These are phyloP conservation scores for Eciton burchellii DNA, from an alignment of 1,140 invertebrate species.

Conservation along the genomic window DNA sequence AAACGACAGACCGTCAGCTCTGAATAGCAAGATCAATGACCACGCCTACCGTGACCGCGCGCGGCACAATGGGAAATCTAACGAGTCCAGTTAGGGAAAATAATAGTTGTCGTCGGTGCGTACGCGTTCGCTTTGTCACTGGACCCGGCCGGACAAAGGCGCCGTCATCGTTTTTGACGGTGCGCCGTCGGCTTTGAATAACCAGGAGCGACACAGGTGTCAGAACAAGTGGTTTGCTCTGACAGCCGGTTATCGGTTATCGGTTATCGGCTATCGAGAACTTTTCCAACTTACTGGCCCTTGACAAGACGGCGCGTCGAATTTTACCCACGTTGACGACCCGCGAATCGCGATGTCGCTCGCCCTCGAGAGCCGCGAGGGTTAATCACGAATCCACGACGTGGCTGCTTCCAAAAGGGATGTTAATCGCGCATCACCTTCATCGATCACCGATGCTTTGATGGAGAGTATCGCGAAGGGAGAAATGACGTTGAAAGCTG, in stretches of 20 bases:
- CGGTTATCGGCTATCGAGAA: constrained; percentile 81
- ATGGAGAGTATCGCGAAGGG: neutral
- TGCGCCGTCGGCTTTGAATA: constrained; percentile 78
- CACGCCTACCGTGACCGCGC: constrained; percentile 41
- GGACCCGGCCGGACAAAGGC: constrained; percentile 78
- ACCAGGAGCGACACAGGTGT: constrained; percentile 75
- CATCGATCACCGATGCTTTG: constrained; percentile 16
- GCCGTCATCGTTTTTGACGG: constrained; percentile 80
- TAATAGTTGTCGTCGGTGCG: constrained; percentile 77
- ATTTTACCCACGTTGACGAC: constrained; percentile 64
- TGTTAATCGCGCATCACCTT: constrained; percentile 40
- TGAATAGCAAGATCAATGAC: constrained; percentile 60
- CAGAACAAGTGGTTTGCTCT: constrained; percentile 79
- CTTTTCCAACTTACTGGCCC: constrained; percentile 78
- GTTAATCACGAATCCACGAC: constrained; percentile 24
- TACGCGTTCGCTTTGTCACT: constrained; percentile 70
- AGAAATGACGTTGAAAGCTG: neutral
- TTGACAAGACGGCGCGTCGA: constrained; percentile 69
- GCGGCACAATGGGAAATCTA: constrained; percentile 56
- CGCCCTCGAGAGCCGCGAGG: constrained; percentile 12
- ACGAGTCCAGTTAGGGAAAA: constrained; percentile 68
- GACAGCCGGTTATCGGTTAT: constrained; percentile 81
- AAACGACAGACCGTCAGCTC: constrained; percentile 40
- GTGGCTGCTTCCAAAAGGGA: constrained; percentile 20
- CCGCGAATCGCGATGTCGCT: constrained; percentile 18